phyloP scores from a whole-genome alignment of 2,797 vertebrate species.

The Geotrypetes seraphini region DNA sequence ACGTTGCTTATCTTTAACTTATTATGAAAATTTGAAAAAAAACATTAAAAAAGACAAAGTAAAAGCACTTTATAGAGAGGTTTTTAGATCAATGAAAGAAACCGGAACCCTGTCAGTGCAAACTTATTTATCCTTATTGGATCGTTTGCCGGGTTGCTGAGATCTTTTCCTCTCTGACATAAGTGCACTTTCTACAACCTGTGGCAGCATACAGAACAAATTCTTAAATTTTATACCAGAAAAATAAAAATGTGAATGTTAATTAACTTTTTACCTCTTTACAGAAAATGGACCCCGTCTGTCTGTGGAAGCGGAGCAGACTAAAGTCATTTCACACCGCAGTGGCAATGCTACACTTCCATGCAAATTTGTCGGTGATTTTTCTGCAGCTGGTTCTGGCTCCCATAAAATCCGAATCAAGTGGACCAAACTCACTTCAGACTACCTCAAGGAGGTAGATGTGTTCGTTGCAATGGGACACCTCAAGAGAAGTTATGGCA shows the following conservation, averaged over 20 bases:
- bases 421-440: slow-evolving; percentile 81
- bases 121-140: too few species aligned
- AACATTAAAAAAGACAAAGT: too few species aligned
- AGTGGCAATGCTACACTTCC: slow-evolving; percentile 75
- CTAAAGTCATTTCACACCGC: slow-evolving; percentile 50
- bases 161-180: too few species aligned
- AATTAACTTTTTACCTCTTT: slow-evolving; percentile 23
- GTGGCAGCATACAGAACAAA: background rate
- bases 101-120: too few species aligned
- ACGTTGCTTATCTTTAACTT: too few species aligned
- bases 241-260: too few species aligned
- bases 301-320: slow-evolving; percentile 71
- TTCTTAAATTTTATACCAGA: too few species aligned
- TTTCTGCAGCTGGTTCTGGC: slow-evolving; percentile 41
- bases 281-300: slow-evolving; percentile 76
- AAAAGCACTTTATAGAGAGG: too few species aligned
- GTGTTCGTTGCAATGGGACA: slow-evolving; percentile 80
- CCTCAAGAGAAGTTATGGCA: slow-evolving; percentile 67
- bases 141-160: background rate
- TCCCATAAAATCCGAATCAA: slow-evolving; percentile 67
- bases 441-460: slow-evolving; percentile 71
- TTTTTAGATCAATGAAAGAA: too few species aligned
- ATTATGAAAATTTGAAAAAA: too few species aligned
- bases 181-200: too few species aligned
- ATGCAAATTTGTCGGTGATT: slow-evolving; percentile 74